Evolutionary conservation across 2,797 vertebrate species (phyloP).

Genomic region (Mormyrus hasselquistii): DNA sequence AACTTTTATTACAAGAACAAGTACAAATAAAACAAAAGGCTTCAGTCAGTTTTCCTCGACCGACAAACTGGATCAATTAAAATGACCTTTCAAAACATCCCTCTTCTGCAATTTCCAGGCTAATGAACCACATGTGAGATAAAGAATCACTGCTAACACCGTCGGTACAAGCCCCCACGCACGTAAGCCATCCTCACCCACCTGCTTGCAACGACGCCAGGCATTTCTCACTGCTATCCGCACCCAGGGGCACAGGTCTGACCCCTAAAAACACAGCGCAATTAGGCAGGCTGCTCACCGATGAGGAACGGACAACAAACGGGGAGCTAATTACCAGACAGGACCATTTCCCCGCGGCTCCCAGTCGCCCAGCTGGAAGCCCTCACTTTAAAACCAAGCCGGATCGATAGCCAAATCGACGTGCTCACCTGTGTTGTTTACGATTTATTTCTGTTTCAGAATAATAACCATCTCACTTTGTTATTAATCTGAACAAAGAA

Average conservation of each 20-base stretch:
- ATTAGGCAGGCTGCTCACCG: slow-evolving; percentile 8
- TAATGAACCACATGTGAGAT: background rate
- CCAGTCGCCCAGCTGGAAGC: slow-evolving; percentile 17
- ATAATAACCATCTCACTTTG: background rate
- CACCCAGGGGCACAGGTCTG: slow-evolving; percentile 16
- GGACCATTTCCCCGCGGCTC: background rate
- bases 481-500: background rate
- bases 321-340: slow-evolving; percentile 16
- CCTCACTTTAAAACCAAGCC: slow-evolving; percentile 40
- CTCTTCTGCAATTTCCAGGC: background rate
- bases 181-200: background rate
- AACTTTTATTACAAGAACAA: background rate
- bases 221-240: background rate
- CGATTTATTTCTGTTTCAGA: background rate
- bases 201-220: background rate
- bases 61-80: background rate
- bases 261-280: slow-evolving; percentile 18
- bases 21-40: background rate
- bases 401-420: slow-evolving; percentile 23
- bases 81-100: background rate
- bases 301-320: slow-evolving; percentile 13
- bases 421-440: background rate
- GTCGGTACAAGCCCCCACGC: background rate
- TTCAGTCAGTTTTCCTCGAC: background rate
- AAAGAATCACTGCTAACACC: background rate